Conservation (phyloP, 1,140 invertebrate species). For the Mamestra configurata region DNA sequence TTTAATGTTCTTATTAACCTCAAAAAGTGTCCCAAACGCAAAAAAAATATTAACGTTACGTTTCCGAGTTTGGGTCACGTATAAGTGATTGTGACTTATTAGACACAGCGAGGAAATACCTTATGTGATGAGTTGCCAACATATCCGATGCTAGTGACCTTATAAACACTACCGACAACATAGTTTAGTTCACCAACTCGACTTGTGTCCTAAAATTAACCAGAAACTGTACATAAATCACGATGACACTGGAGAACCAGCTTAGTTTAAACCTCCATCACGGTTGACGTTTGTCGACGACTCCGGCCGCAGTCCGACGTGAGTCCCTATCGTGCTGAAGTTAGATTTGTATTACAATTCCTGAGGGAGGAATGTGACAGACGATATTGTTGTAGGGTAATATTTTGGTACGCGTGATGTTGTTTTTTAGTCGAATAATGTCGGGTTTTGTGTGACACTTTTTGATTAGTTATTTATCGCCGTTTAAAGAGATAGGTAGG, state of each 20-base stretch:
- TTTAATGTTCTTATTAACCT: no score
- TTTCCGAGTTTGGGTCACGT: no score
- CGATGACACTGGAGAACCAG: constrained; percentile 14
- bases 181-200: not conserved
- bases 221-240: not conserved
- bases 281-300: constrained; percentile 18
- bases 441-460: not conserved
- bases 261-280: constrained; percentile 22
- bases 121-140: no score
- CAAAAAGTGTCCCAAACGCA: no score
- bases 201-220: not conserved
- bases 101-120: no score
- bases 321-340: not conserved
- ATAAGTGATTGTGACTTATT: no score
- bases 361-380: not conserved
- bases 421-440: not conserved
- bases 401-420: not conserved
- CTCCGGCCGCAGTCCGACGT: not conserved
- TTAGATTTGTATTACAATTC: not conserved
- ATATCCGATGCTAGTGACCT: not conserved
- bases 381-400: not conserved
- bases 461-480: no score
- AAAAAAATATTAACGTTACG: no score
- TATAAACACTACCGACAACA: not conserved
- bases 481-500: no score